phyloP scores from a whole-genome alignment of 2,113 vertebrate genomes.

The Mystacornis crossleyi region DNA sequence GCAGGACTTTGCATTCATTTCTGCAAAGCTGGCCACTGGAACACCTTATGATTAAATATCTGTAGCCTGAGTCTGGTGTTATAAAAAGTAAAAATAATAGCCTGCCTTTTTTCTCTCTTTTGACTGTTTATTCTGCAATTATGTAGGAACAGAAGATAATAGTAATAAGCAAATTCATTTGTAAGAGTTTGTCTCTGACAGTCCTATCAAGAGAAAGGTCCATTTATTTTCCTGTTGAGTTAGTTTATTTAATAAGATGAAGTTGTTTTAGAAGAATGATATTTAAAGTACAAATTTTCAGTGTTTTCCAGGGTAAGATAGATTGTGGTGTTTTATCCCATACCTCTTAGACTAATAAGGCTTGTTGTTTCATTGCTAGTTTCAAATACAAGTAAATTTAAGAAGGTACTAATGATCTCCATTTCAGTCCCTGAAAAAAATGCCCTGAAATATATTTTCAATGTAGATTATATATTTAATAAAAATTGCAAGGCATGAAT shows the following conservation, averaged over 20 bases:
- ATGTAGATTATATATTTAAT: not conserved
- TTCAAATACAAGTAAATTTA: not conserved
- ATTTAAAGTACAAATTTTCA: not conserved
- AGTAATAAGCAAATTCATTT: not conserved
- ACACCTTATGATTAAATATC: not conserved
- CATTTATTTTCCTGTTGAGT: not conserved
- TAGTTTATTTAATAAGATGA: not conserved
- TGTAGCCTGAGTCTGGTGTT: not conserved
- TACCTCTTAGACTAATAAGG: not conserved
- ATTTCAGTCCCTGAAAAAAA: not conserved
- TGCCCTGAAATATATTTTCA: not conserved
- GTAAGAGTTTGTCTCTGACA: not conserved
- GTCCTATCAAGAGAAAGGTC: not conserved
- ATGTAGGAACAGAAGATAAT: not conserved
- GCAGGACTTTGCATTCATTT: not conserved
- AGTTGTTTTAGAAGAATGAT: not conserved
- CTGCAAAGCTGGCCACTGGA: not conserved
- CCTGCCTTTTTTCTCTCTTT: not conserved
- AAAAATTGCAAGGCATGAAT: not conserved
- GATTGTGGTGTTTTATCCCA: rapidly evolving
- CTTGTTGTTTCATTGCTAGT: not conserved
- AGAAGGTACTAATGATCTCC: not conserved
- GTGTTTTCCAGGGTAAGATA: not conserved
- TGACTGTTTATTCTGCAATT: not conserved
- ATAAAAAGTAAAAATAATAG: not conserved